Conservation (phyloP, 2,888 invertebrate species). For the Sesamia inferens region DNA sequence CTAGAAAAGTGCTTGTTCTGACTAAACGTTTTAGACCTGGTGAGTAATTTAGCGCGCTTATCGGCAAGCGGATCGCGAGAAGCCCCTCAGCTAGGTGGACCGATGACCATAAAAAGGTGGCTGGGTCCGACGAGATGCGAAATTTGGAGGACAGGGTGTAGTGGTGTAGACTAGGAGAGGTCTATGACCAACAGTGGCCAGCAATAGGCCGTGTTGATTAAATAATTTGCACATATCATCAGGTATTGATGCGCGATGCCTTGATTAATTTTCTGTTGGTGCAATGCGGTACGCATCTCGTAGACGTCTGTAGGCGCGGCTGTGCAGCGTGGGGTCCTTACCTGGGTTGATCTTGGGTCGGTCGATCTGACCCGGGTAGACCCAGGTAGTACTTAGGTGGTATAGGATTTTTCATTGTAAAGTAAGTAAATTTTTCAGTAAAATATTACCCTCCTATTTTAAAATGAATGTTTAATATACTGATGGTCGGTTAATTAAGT, state of each 20-base stretch:
- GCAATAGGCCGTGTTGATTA: neutral
- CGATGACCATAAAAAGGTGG: neutral
- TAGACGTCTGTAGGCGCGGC: neutral
- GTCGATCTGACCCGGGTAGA: neutral
- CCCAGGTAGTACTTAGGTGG: too few relatives aligned
- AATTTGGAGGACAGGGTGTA: neutral
- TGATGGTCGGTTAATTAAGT: too few relatives aligned
- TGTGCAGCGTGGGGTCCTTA: too few relatives aligned
- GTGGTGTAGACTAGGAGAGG: neutral
- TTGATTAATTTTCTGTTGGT: neutral
- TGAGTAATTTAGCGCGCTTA: conserved; percentile 66
- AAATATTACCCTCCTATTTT: too few relatives aligned
- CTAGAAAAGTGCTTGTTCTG: conserved; percentile 93
- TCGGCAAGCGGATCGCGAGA: neutral
- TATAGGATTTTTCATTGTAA: too few relatives aligned
- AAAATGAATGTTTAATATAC: too few relatives aligned
- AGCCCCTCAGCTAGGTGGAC: neutral
- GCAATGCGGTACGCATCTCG: fast-evolving
- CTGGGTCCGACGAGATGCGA: too few relatives aligned
- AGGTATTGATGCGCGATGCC: too few relatives aligned
- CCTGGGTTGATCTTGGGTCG: neutral
- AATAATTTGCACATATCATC: neutral
- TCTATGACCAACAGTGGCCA: neutral
- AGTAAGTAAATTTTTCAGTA: too few relatives aligned
- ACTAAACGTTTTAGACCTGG: conserved; percentile 98